phyloP scores from a whole-genome alignment of 2,113 vertebrate genomes.

The Protobothrops mucrosquamatus region DNA sequence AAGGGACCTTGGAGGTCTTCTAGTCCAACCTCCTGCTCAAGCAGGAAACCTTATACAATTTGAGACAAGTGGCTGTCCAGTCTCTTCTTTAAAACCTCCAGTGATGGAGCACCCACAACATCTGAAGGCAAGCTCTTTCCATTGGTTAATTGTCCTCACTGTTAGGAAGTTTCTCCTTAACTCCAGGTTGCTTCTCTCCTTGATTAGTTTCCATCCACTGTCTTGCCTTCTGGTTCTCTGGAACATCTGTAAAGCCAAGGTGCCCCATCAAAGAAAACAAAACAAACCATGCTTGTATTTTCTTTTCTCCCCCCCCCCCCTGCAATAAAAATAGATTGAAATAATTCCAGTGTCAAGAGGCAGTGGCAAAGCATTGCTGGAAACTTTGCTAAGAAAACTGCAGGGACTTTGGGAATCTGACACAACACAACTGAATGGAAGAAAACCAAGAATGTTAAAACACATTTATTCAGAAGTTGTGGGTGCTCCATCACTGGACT shows the following conservation, averaged over 20 bases:
- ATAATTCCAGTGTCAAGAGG: neutral
- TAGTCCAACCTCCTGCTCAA: neutral
- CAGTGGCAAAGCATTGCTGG: neutral
- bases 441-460: neutral
- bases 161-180: neutral
- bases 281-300: neutral
- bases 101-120: neutral
- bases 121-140: neutral
- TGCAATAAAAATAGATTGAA: neutral
- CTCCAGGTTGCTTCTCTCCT: neutral
- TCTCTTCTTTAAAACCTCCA: neutral
- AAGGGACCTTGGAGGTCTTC: neutral
- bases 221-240: neutral
- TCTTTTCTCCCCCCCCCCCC: neutral
- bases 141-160: neutral
- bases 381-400: neutral
- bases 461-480: neutral
- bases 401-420: neutral
- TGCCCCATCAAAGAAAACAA: conserved; percentile 7
- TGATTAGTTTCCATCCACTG: neutral
- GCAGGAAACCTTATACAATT: neutral
- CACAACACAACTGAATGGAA: neutral
- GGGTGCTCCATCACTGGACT: neutral
- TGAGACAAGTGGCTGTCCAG: neutral
- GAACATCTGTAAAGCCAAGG: neutral